Evolutionary conservation across 1,140 invertebrate species (phyloP).

Genomic region (Olivierus martensii): DNA sequence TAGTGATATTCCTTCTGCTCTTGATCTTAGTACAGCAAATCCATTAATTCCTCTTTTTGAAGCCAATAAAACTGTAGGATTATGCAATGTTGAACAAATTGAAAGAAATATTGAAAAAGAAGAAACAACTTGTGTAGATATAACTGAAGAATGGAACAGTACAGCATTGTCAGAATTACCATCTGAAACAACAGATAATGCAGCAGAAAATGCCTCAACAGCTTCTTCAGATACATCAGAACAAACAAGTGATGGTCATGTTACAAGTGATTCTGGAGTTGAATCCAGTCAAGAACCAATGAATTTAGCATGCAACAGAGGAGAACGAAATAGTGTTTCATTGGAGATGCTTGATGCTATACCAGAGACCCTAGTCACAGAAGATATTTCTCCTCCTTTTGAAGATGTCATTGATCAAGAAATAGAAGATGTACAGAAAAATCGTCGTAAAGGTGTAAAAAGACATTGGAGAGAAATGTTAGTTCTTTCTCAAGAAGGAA

Average conservation of each 20-base stretch:
- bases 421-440: not conserved
- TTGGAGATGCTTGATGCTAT: not conserved
- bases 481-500: slow-evolving; percentile 2
- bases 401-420: not conserved
- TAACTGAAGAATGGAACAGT: too few species aligned
- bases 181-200: slow-evolving; percentile 7
- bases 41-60: not conserved
- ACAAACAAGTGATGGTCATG: slow-evolving; percentile 11
- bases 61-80: not conserved
- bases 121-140: too few species aligned
- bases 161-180: not conserved
- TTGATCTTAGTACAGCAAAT: not conserved
- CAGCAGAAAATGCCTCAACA: slow-evolving; percentile 15
- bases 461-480: slow-evolving; percentile 11
- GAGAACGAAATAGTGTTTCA: not conserved
- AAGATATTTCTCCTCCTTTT: not conserved
- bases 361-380: not conserved
- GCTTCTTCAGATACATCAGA: slow-evolving; percentile 16
- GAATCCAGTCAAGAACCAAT: slow-evolving; percentile 17
- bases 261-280: slow-evolving; percentile 17
- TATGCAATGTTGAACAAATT: not conserved
- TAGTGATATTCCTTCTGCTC: not conserved
- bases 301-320: slow-evolving; percentile 11
- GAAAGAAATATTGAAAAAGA: not conserved
- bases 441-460: slow-evolving; percentile 4